Evolutionary conservation across 2,797 vertebrate species (phyloP), one percentile per base, ranked within the genome.

Genomic region (Triplophysa bombifrons): DNA sequence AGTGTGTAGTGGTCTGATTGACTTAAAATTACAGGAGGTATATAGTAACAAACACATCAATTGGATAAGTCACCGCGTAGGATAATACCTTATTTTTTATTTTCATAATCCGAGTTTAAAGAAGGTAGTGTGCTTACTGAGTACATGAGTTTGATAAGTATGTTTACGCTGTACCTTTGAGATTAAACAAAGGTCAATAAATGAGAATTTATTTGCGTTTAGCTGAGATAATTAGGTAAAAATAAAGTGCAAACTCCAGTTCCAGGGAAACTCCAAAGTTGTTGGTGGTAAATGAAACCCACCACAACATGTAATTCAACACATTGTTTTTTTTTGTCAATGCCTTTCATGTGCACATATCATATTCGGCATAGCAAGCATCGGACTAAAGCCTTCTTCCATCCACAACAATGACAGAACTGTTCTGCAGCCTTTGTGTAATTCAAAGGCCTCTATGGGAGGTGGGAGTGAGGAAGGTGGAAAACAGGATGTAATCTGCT

Each of bases 231-330:
- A 80, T 11, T 2, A 86, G 82, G 77, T 76, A 60, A 72, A 91
- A 88, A 91, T 83, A 78, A 84, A 82, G 84, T 85, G 81, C 87
- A 90, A 89, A 84, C 80, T 84, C 83, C 10, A 82, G 85, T 85
- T 90, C 70, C 66, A 83, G 91, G 93, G 92, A 88, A 93, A 91
- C 90, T 93, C 92, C 92, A 88, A 84, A 53, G 60, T 65, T 86
- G 44, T 12, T 51, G 41, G 72, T 22, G 66, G 76, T 73, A 34
- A 34, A 34, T 34, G 4, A 34, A 34, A 5, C 4, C 30, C 4
- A 34, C 30, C 30, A 34, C 4, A 34, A 90, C 88, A 56, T 74
- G 90, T 88, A 93, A 92, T 87, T 88, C 86, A 85, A 91, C 81
- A 88, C 87, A 44, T 90, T 90, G 91, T 90, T 91, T 90, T 92